Conservation (phyloP, 92 coral and sea anemone genomes). For the Muricea muricata region DNA sequence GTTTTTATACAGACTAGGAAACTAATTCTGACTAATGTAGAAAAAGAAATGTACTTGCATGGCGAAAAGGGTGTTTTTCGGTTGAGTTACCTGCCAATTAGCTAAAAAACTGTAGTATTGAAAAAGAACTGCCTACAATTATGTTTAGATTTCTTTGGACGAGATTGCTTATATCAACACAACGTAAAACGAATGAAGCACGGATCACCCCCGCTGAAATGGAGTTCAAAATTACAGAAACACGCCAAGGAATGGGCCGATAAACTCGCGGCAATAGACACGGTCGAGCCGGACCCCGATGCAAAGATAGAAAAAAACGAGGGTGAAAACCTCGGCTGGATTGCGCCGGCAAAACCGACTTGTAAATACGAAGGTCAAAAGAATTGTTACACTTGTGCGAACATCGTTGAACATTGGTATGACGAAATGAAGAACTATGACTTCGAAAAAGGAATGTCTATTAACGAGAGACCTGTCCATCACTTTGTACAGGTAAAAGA, state of each 20-base stretch:
- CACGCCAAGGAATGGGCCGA: slow-evolving; percentile 90
- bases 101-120: neutral
- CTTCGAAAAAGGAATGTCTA: slow-evolving; percentile 63
- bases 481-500: slow-evolving; percentile 95
- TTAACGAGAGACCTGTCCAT: slow-evolving; percentile 56
- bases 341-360: slow-evolving; percentile 78
- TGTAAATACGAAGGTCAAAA: slow-evolving; percentile 66
- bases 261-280: slow-evolving; percentile 71
- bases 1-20: no score
- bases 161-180: slow-evolving; percentile 81
- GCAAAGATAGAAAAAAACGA: slow-evolving; percentile 62
- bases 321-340: slow-evolving; percentile 92
- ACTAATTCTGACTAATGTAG: no score
- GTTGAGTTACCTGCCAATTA: no score
- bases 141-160: slow-evolving; percentile 50
- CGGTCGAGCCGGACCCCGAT: slow-evolving; percentile 68
- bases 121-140: neutral
- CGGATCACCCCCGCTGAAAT: slow-evolving; percentile 77
- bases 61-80: no score
- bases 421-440: slow-evolving; percentile 78
- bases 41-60: no score
- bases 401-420: slow-evolving; percentile 87
- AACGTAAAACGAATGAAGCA: slow-evolving; percentile 77
- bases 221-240: slow-evolving; percentile 80
- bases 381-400: slow-evolving; percentile 75